Base-by-base conservation (phyloP, 2,113 vertebrate genomes). In the Otus sunia region DNA sequence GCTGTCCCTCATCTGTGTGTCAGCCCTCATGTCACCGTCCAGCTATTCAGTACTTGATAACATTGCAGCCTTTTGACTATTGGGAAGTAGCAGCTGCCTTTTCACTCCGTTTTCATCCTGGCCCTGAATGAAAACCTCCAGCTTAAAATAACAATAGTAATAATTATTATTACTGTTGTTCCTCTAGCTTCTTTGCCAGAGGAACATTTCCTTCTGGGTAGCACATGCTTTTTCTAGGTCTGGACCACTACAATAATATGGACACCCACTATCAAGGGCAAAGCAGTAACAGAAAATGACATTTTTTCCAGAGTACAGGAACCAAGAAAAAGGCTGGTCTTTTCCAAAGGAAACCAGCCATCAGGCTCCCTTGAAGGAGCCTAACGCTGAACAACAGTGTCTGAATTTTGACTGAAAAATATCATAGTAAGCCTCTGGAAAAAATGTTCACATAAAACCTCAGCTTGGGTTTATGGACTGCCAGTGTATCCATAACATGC, bases 61-160 rank as follows among this genome's bases (percentile, higher is more conserved):
- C 52, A 71, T 5, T 18, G 49, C 93, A 88, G 36, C 7, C 49
- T 94, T 66, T 77, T 82, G 58, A 60, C 52, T 78, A 41, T 53
- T 3, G 4, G 14, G 74, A 96, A 84, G 27, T 14, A 94, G 41
- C 80, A 91, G 72, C 76, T 91, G 91, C 76, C 58, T 94, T 92
- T 89, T 75, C 22, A 8, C n/a, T 68, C 64, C 59, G 9, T 73
- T 88, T 66, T 50, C 56, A 85, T 89, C 49, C 60, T 27, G 11
- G 56, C 30, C 36, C 19, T 36, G n/a, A 82, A 96, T 67, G 17
- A 96, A 96, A 95, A 81, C 12, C 36, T 92, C 37, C 58, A 87
- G 49, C n/a, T 95, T 79, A 53, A 94, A 84, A 58, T 53, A 93
- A 91, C n/a, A 90, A n/a, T 34, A 62, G 27, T 64, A 83, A 36